Percentiles rank a stretch among this genome's conserved stretches.
These are phyloP conservation scores for Hirtodrosophila confusa DNA, from an alignment of 2,888 invertebrate genomes.

Conservation along the genomic window DNA sequence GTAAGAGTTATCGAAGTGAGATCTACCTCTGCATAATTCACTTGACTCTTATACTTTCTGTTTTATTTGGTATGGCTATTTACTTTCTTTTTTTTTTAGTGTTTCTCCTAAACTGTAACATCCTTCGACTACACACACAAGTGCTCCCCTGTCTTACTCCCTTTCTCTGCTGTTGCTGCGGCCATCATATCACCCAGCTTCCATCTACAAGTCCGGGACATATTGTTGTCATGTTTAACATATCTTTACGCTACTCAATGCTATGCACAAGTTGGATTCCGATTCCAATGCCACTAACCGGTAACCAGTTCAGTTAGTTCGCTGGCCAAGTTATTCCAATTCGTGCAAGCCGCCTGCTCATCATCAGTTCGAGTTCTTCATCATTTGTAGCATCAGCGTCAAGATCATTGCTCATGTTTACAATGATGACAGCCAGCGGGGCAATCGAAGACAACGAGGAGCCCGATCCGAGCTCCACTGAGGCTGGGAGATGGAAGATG, in stretches of 20 bases:
- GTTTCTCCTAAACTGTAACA: too few species aligned
- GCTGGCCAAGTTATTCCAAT: constrained; percentile 41
- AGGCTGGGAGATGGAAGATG: constrained; percentile 25
- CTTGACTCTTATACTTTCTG: too few species aligned
- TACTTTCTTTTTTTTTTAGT: background rate
- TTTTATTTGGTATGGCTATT: too few species aligned
- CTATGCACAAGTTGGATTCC: constrained; percentile 47
- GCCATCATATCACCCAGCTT: constrained; percentile 39
- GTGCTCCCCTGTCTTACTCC: background rate
- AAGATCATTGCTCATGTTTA: constrained; percentile 84
- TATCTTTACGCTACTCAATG: constrained; percentile 75
- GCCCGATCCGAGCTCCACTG: constrained; percentile 15
- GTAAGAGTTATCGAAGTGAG: too few species aligned
- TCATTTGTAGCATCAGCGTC: constrained; percentile 84
- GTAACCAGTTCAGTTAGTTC: constrained; percentile 59
- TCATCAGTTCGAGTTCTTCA: constrained; percentile 81
- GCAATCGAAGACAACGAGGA: constrained; percentile 42
- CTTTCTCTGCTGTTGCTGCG: background rate
- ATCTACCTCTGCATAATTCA: too few species aligned
- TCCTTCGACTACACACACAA: background rate
- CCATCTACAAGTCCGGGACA: constrained; percentile 66
- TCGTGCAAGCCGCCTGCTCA: constrained; percentile 47
- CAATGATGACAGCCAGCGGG: constrained; percentile 79
- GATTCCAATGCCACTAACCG: constrained; percentile 14
- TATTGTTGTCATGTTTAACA: constrained; percentile 82